Base-by-base conservation (phyloP, 2,113 vertebrate species). In the Miniopterus natalensis region DNA sequence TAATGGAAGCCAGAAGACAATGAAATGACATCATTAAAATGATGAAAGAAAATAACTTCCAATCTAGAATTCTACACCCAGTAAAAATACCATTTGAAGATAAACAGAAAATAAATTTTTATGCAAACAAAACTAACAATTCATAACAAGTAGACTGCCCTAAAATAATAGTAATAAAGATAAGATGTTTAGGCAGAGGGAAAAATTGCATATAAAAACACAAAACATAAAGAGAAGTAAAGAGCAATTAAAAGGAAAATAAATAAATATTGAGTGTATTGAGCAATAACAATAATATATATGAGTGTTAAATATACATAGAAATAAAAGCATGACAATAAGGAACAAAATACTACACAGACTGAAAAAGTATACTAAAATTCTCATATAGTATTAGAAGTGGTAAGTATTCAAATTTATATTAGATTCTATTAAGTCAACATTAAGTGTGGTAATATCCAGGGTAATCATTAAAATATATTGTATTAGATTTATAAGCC, bases 381-480 rank as follows among this genome's bases (percentile, higher is more conserved):
- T 20, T 36, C 25, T 40, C 59, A 70, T 21, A 55, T n/a, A 81
- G 1, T 61, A 75, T 51, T 68, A 36, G 86, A 89, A 13, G 45
- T 92, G 20, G 14, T 49, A 90, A 74, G 2, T 42, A 74, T 68
- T 90, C 20, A 90, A 85, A 78, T 78, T 78, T 79, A 27, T 74
- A 49, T 49, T 53, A 83, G 14, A 80, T 7, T 84, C 42, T 85
- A 65, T 29, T 83, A 86, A 29, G 12, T 87, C 65, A 84, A 17
- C 8, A 90, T 55, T 84, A 80, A 77, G 40, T 59, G 11, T 51
- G 21, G 1, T 51, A 18, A 47, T 63, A 65, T 10, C 2, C 57
- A 92, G 8, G 14, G 31, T 59, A 84, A 86, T 53, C 49, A 73
- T 53, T 86, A 86, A 95, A 73, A 78, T 83, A 88, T 13, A 88